Evolutionary conservation across 2,113 vertebrate species (phyloP).

Genomic region (Ceuthmochares aereus): DNA sequence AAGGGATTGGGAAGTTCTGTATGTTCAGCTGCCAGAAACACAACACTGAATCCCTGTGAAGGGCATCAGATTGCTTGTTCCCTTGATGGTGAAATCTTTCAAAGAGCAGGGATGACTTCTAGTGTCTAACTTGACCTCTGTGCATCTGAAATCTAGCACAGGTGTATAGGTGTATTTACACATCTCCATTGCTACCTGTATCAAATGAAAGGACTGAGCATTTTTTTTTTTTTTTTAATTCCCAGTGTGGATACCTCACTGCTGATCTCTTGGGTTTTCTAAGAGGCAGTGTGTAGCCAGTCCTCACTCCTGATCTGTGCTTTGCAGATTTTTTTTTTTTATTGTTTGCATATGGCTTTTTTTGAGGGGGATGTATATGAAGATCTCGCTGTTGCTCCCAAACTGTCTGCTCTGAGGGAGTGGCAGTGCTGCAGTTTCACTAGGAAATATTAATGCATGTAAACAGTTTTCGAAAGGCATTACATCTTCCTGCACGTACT

Average conservation of each 20-base stretch:
- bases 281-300: not conserved
- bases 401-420: constrained; percentile 1
- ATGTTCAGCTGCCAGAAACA: not conserved
- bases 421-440: constrained; percentile 29
- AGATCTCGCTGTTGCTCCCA: not conserved
- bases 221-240: not conserved
- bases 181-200: not conserved
- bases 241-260: not conserved
- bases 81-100: not conserved
- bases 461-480: constrained; percentile 69
- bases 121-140: not conserved
- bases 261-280: not conserved
- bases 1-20: not conserved
- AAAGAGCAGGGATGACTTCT: not conserved
- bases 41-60: not conserved
- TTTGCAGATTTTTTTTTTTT: not conserved
- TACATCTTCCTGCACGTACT: constrained; percentile 66
- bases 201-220: not conserved
- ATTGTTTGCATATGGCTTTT: not conserved
- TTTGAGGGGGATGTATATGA: not conserved
- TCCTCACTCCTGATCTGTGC: not conserved
- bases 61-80: not conserved
- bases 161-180: not conserved
- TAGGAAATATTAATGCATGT: constrained; percentile 62
- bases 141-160: not conserved